phyloP scores from a whole-genome alignment of 1,140 invertebrate genomes.

The Amphibalanus amphitrite region DNA sequence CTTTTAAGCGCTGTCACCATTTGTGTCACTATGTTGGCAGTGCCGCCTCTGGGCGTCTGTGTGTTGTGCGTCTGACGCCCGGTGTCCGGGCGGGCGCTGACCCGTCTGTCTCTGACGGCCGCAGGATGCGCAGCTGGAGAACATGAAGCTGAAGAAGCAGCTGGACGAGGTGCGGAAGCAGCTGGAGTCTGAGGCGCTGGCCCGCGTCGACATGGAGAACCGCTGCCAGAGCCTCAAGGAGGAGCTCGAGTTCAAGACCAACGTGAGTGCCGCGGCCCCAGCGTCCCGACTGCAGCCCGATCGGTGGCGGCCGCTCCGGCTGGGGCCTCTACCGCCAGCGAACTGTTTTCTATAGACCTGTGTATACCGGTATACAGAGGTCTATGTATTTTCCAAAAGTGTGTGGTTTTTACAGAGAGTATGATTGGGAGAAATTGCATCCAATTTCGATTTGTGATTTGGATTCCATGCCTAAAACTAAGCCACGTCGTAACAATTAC shows the following conservation, averaged over 20 bases:
- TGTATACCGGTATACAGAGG: no score
- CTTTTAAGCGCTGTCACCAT: not conserved
- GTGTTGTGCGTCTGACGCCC: not conserved
- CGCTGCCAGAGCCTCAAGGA: constrained; percentile 75
- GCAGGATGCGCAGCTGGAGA: constrained; percentile 53
- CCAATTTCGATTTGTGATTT: no score
- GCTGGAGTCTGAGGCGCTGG: constrained; percentile 77
- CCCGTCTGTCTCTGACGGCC: not conserved
- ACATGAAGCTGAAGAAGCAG: constrained; percentile 50
- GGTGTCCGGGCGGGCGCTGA: no score
- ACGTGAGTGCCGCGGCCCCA: not conserved
- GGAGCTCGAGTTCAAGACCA: constrained; percentile 66
- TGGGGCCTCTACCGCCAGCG: no score
- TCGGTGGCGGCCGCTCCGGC: not conserved
- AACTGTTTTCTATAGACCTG: no score
- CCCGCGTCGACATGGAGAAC: constrained; percentile 84
- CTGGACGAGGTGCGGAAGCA: constrained; percentile 60
- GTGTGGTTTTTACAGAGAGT: no score
- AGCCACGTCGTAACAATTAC: no score
- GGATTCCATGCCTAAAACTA: no score
- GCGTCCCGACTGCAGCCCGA: not conserved
- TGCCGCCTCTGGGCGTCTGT: not conserved
- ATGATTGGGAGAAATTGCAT: no score
- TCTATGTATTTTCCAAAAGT: no score
- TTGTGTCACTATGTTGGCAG: not conserved